Conservation (phyloP, 2,113 vertebrate genomes). For the Abramis brama region DNA sequence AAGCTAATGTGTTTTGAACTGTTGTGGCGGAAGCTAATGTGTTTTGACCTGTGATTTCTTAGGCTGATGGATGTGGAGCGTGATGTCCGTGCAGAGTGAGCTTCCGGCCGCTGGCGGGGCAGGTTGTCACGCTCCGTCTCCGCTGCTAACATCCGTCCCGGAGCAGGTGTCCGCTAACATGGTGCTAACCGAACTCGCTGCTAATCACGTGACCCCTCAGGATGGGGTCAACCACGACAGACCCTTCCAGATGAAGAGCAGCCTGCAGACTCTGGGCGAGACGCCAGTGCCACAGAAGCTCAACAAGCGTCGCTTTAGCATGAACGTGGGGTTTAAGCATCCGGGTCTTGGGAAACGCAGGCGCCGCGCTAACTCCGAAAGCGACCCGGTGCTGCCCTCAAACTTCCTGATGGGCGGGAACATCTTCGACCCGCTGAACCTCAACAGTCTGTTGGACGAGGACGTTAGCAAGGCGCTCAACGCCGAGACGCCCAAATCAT, state of each 20-base stretch:
- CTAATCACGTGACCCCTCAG: not conserved
- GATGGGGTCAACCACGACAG: conserved; percentile 15
- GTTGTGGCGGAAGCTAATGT: not conserved
- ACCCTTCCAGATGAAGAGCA: conserved; percentile 71
- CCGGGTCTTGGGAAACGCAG: conserved; percentile 78
- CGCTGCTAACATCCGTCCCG: conserved; percentile 12
- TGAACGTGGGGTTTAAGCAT: conserved; percentile 80
- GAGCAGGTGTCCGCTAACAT: conserved; percentile 43
- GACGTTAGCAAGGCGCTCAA: conserved; percentile 86
- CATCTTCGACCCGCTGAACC: conserved; percentile 91
- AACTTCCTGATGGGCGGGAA: conserved; percentile 91
- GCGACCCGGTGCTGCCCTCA: conserved; percentile 83
- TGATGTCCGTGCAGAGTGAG: conserved; percentile 70
- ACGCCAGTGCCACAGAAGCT: conserved; percentile 48
- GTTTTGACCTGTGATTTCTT: not conserved
- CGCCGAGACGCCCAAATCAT: conserved; percentile 86
- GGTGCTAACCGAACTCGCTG: conserved; percentile 58
- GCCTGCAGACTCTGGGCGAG: conserved; percentile 70
- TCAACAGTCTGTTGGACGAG: conserved; percentile 91
- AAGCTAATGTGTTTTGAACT: not conserved
- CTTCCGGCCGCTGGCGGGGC: not conserved
- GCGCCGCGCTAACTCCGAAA: conserved; percentile 83
- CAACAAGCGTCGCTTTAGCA: conserved; percentile 82
- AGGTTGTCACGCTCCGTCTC: not conserved
- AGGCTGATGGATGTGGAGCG: conserved; percentile 63